Conservation (phyloP, 2,797 vertebrate species). For the Pseudochaenichthys georgianus region DNA sequence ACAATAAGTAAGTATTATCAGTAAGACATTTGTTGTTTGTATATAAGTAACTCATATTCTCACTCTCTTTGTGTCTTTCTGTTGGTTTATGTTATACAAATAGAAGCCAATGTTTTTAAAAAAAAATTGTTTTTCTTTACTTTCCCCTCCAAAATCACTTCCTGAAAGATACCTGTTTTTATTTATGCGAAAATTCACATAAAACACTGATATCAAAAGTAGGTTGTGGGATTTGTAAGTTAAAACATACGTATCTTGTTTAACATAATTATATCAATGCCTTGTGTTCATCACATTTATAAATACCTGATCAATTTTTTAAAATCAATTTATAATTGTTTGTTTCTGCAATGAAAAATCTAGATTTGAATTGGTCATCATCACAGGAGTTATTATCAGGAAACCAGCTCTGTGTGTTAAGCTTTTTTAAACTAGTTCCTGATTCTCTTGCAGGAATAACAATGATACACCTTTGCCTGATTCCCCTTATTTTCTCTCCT, state of each 20-base stretch:
- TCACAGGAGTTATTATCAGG: constrained; percentile 19
- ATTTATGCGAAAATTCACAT: not conserved
- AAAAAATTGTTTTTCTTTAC: too few species aligned
- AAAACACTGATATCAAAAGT: not conserved
- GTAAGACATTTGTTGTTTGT: not conserved
- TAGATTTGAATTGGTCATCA: constrained; percentile 25
- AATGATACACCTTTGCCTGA: constrained; percentile 67
- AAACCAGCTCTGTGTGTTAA: constrained; percentile 42
- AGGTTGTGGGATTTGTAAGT: not conserved
- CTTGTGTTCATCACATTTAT: constrained; percentile 6
- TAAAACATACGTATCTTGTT: constrained; percentile 2
- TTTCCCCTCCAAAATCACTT: too few species aligned
- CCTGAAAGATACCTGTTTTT: too few species aligned
- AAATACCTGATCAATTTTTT: not conserved
- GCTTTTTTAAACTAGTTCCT: constrained; percentile 46
- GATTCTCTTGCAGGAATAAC: constrained; percentile 64
- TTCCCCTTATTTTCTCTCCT: constrained; percentile 38
- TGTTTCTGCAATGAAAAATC: constrained; percentile 14
- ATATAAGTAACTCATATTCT: too few species aligned
- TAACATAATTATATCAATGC: constrained; percentile 3
- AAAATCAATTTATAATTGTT: constrained; percentile 9
- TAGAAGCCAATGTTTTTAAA: too few species aligned
- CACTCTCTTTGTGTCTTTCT: too few species aligned
- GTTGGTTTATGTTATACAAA: too few species aligned
- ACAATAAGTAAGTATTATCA: not conserved